These are phyloP conservation scores for Corythoichthys haematopterus DNA, from an alignment of 2,113 vertebrate genomes.

Conservation along the genomic window DNA sequence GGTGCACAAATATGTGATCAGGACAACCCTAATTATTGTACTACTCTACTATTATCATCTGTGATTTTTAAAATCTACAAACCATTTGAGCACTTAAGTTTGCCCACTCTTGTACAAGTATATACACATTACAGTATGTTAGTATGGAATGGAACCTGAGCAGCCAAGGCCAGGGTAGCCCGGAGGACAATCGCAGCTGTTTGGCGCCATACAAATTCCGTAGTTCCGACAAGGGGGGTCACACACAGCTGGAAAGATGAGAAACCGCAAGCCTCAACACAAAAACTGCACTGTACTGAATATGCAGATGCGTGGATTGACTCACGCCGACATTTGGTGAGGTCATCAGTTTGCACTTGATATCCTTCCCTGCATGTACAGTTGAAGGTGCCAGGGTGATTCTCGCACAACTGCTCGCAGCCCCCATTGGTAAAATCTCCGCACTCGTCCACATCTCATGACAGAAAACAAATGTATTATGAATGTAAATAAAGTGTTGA, in stretches of 20 bases:
- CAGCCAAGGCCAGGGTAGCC: slow-evolving; percentile 78
- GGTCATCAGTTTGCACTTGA: slow-evolving; percentile 57
- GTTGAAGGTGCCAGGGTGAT: slow-evolving; percentile 66
- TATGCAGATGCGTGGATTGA: slow-evolving; percentile 5
- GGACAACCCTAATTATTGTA: too few relatives aligned
- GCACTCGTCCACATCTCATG: slow-evolving; percentile 74
- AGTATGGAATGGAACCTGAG: slow-evolving; percentile 61
- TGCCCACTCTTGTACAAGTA: neutral
- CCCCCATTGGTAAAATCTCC: slow-evolving; percentile 71
- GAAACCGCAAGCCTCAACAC: neutral
- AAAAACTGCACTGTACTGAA: neutral
- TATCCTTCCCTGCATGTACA: slow-evolving; percentile 71
- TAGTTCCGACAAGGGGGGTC: slow-evolving; percentile 73
- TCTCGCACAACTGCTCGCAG: slow-evolving; percentile 74
- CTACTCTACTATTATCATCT: too few relatives aligned
- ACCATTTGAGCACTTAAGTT: neutral
- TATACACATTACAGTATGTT: neutral
- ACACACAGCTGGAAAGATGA: slow-evolving; percentile 66
- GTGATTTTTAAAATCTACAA: neutral
- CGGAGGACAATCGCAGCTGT: slow-evolving; percentile 74
- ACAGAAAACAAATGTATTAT: slow-evolving; percentile 5
- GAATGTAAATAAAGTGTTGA: neutral
- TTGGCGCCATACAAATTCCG: slow-evolving; percentile 72
- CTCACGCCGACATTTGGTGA: slow-evolving; percentile 73
- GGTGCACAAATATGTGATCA: too few relatives aligned